Base-by-base conservation (phyloP, 2,797 vertebrate species). In the Valencia hispanica region DNA sequence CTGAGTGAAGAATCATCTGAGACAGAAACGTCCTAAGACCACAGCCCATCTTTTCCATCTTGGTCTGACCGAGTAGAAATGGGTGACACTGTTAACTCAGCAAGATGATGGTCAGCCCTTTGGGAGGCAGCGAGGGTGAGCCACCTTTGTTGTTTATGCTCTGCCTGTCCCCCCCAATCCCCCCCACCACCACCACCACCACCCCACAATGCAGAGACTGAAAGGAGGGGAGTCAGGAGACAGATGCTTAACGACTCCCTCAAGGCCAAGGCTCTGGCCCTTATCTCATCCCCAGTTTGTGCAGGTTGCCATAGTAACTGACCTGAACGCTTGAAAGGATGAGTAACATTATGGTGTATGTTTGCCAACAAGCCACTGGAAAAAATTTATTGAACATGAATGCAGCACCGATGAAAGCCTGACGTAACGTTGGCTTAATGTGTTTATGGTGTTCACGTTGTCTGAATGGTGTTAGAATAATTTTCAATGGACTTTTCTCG, bases 171-270 rank as follows among this genome's bases (percentile, higher is more conserved):
- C 83, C 89, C 89, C 87, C 90, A 88, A 89, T 84, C 86, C 87
- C 86, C 88, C 85, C 88, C 90, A 10, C 5, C 53, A 27, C 1
- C 53, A 1, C 11, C 88, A 3, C 47, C 85, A 80, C 81, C 90
- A 2, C 9, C 36, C 25, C 36, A 41, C 39, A 45, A 86, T 75
- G 81, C 85, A 80, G 86, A 91, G 86, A 88, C 89, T 92, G 88
- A 90, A 87, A 88, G 86, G 87, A 92, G 92, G 92, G 91, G 86
- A 88, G 85, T 93, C 87, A 59, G 89, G 92, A 93, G 94, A 95
- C 94, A 95, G 94, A 95, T 96, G 94, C 94, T 94, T 95, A 95
- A 95, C 92, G 92, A 94, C 93, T 95, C 94, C 94, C 95, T 93
- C 86, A 94, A 93, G 94, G 93, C 91, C 92, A 92, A 57, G 68